A percentile compares a stretch with the other conserved stretches of the same genome.
phyloP scores from a whole-genome alignment of 2,113 vertebrate species.

The Ancistrus triradiatus region DNA sequence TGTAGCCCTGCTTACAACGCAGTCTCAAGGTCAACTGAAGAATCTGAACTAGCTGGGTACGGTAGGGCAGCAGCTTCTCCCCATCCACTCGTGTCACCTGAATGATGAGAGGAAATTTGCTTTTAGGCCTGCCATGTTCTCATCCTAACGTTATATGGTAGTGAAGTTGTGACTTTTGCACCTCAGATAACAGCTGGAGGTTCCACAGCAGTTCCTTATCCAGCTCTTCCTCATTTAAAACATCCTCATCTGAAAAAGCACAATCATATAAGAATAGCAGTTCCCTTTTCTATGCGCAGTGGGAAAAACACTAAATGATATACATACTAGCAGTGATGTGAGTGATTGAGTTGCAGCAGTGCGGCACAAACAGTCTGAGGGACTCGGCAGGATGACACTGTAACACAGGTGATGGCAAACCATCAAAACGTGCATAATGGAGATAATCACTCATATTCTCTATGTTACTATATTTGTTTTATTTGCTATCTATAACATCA shows the following conservation, averaged over 20 bases:
- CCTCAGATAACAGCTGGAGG: constrained; percentile 83
- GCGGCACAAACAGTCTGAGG: constrained; percentile 91
- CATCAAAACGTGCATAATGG: too few species aligned
- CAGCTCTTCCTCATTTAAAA: constrained; percentile 89
- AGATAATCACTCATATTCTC: too few species aligned
- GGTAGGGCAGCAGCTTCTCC: constrained; percentile 87
- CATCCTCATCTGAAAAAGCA: constrained; percentile 85
- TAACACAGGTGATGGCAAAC: constrained; percentile 8
- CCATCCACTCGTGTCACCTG: constrained; percentile 96
- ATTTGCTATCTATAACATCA: too few species aligned
- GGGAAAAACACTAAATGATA: background rate
- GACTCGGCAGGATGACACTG: constrained; percentile 92
- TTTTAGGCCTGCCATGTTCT: background rate
- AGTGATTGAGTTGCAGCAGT: constrained; percentile 81
- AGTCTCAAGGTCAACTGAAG: constrained; percentile 86
- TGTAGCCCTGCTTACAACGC: constrained; percentile 97
- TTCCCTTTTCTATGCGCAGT: background rate
- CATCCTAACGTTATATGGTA: background rate
- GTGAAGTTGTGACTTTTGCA: background rate
- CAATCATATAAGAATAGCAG: constrained; percentile 3
- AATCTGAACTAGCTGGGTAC: constrained; percentile 85
- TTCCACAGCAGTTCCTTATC: constrained; percentile 87
- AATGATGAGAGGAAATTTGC: background rate
- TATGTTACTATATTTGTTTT: too few species aligned
- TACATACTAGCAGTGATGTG: constrained; percentile 73